Evolutionary conservation across 2,797 vertebrate genomes (phyloP), one percentile per base, ranked within the genome.

Genomic region (Balearica regulorum): DNA sequence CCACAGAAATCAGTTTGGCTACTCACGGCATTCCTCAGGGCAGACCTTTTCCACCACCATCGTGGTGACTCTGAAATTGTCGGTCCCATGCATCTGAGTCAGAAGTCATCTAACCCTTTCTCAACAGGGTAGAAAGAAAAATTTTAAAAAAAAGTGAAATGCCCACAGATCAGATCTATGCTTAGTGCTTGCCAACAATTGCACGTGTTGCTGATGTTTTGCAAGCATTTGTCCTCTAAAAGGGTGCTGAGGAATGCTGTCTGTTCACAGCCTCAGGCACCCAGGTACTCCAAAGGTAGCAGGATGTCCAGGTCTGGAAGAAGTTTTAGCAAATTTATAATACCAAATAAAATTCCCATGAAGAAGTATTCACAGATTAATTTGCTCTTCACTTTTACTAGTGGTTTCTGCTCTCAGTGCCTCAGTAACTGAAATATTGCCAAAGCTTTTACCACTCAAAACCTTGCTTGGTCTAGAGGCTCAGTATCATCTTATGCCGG

Each of bases 11-110:
- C 46, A 39, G 21, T 31, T 41, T 62, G 55, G 77, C 21, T 82
- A 25, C 44, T 75, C 62, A 61, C 1, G 1, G 3, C 1, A 0
- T 13, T 91, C 37, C 66, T 64, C 33, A 51, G 17, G 7, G 35
- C 53, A 86, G 62, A 62, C 15, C 6, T 76, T 83, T 79, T 43
- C 66, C 43, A 66, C 5, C 58, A 26, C 31, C 8, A 2, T 37
- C 44, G 26, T 15, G 3, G 9, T 46, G 69, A 70, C 31, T 83
- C 55, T n/a, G 28, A 83, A 82, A 51, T 25, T 70, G 18, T 41
- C 53, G 41, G 25, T 70, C 37, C 15, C 19, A 25, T 7, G 15
- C 4, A 7, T 14, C 16, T 29, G 44, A 86, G 31, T 28, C 75
- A 73, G 39, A 90, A 62, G 20, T 31, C 17, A 20, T 58, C 79